Evolutionary conservation across 2,888 invertebrate species (phyloP).

Genomic region (Diplolepis rosae): DNA sequence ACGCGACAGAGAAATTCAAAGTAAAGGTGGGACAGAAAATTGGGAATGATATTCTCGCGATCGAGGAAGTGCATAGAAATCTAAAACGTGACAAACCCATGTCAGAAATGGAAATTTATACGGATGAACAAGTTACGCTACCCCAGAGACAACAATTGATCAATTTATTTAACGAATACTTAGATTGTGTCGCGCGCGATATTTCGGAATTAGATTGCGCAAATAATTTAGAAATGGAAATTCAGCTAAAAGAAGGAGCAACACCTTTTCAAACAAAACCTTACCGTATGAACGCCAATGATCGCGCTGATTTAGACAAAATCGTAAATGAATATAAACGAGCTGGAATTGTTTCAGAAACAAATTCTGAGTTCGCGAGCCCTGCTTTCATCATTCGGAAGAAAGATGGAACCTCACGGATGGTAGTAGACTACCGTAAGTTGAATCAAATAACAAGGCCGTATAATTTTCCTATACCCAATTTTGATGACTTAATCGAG

Average conservation of each 20-base stretch:
- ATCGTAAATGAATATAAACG: slow-evolving; percentile 35
- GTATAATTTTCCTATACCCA: too few relatives aligned
- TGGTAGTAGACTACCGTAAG: too few relatives aligned
- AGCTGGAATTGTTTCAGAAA: slow-evolving; percentile 42
- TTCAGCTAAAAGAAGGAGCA: slow-evolving; percentile 11
- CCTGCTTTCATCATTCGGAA: too few relatives aligned
- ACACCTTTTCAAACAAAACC: too few relatives aligned
- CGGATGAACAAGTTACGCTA: neutral
- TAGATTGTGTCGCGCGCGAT: slow-evolving; percentile 31
- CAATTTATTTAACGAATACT: slow-evolving; percentile 25
- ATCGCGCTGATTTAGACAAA: slow-evolving; percentile 33
- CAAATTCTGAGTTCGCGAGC: slow-evolving; percentile 30
- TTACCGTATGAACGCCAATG: too few relatives aligned
- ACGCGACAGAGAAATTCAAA: neutral
- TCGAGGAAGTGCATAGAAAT: neutral
- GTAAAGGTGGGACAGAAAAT: neutral
- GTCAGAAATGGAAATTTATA: slow-evolving; percentile 3
- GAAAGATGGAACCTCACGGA: too few relatives aligned
- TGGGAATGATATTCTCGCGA: neutral
- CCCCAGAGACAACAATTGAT: slow-evolving; percentile 31
- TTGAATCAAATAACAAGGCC: too few relatives aligned
- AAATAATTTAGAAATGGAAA: slow-evolving; percentile 33
- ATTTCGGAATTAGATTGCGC: slow-evolving; percentile 30
- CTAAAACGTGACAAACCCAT: neutral
- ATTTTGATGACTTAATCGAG: too few relatives aligned